Percentiles rank a stretch among this genome's conserved stretches.
These are phyloP conservation scores for Aethina tumida DNA, from an alignment of 1,140 invertebrate genomes.

Conservation along the genomic window DNA sequence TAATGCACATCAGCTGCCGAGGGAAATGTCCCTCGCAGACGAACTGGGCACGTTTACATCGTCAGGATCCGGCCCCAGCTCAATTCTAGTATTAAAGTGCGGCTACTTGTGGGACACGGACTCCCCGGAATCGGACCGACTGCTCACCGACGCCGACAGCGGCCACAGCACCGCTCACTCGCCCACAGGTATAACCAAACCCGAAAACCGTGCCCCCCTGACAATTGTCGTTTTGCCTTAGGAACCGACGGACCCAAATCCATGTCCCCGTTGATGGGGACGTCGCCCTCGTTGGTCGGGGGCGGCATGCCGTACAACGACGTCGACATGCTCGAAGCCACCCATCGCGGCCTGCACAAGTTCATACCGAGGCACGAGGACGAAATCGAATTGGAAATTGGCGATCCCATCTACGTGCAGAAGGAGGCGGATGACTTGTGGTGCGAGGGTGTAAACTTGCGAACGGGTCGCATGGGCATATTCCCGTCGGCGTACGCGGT, in stretches of 20 bases:
- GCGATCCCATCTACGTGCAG: constrained; percentile 93
- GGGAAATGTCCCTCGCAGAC: constrained; percentile 57
- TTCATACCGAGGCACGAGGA: constrained; percentile 91
- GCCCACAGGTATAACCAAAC: constrained; percentile 58
- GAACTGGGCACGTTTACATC: constrained; percentile 48
- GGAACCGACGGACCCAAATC: constrained; percentile 70
- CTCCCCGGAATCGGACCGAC: constrained; percentile 71
- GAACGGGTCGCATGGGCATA: constrained; percentile 86
- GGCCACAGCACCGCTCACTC: constrained; percentile 84
- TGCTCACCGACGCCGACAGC: constrained; percentile 70
- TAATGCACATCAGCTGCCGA: constrained; percentile 33
- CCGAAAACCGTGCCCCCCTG: constrained; percentile 71
- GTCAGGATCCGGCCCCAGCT: constrained; percentile 40
- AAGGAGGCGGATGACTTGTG: constrained; percentile 94
- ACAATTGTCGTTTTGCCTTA: too few species aligned
- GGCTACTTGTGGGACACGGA: constrained; percentile 68
- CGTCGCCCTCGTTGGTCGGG: constrained; percentile 43
- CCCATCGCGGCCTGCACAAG: constrained; percentile 89
- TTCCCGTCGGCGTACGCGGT: constrained; percentile 95
- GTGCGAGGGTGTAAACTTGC: constrained; percentile 94
- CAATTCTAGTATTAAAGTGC: constrained; percentile 65
- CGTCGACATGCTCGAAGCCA: constrained; percentile 83
- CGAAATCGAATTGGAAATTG: constrained; percentile 93
- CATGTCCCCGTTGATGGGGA: constrained; percentile 57
- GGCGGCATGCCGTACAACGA: constrained; percentile 66